These are phyloP conservation scores for Seriola aureovittata DNA, from an alignment of 2,113 vertebrate genomes.

Conservation along the genomic window DNA sequence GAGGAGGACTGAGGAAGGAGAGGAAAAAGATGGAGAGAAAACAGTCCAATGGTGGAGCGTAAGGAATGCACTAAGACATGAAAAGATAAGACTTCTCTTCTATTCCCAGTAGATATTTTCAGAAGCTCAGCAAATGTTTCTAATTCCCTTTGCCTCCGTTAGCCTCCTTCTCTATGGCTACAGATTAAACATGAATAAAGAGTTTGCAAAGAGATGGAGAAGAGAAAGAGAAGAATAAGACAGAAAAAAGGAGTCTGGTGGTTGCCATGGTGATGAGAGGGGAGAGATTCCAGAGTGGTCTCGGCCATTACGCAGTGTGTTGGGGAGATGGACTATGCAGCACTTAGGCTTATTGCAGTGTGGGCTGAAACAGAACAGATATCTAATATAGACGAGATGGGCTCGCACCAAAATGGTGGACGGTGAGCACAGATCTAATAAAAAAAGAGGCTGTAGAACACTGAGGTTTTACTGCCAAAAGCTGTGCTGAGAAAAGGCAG, in stretches of 20 bases:
- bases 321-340: conserved; percentile 70
- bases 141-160: conserved; percentile 46
- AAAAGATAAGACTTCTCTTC: conserved; percentile 33
- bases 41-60: neutral
- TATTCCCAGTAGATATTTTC: conserved; percentile 45
- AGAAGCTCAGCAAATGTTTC: conserved; percentile 53
- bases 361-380: conserved; percentile 70
- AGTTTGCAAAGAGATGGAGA: conserved; percentile 62
- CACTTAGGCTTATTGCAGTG: conserved; percentile 80
- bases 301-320: conserved; percentile 74
- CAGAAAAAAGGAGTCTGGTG: conserved; percentile 43
- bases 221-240: conserved; percentile 40
- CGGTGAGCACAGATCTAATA: conserved; percentile 48
- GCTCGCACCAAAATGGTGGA: conserved; percentile 72
- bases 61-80: conserved; percentile 40
- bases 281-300: conserved; percentile 72
- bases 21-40: neutral
- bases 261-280: conserved; percentile 77
- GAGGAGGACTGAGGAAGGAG: neutral
- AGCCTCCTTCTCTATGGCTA: conserved; percentile 46
- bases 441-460: conserved; percentile 23
- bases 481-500: conserved; percentile 29
- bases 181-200: conserved; percentile 65
- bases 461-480: conserved; percentile 34
- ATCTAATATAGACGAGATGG: conserved; percentile 72